Evolutionary conservation across 2,797 vertebrate species (phyloP).

Genomic region (Momotus momota): DNA sequence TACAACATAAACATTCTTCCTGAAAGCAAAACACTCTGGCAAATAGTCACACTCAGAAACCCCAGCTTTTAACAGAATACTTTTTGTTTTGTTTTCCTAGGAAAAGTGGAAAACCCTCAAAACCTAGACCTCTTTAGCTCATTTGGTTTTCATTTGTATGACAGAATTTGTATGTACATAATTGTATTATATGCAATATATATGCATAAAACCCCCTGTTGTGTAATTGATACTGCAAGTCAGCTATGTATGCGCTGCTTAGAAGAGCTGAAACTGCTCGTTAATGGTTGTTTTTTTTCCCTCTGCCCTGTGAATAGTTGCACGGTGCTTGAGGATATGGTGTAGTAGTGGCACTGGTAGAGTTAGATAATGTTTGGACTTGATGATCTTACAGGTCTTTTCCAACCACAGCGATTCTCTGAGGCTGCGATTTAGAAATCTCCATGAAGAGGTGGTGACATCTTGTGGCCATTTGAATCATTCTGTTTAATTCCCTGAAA

Average conservation of each 20-base stretch:
- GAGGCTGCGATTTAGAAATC: background rate
- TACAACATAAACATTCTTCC: background rate
- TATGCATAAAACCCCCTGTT: fast-evolving
- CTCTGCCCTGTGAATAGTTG: fast-evolving
- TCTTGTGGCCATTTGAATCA: background rate
- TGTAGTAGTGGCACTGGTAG: too few relatives aligned
- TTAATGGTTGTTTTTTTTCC: background rate
- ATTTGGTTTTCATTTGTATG: background rate
- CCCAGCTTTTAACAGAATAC: background rate
- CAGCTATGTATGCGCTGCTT: background rate
- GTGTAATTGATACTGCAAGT: background rate
- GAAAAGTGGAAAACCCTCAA: background rate
- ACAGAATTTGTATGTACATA: background rate
- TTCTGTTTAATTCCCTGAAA: background rate
- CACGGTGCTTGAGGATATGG: too few relatives aligned
- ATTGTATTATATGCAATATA: background rate
- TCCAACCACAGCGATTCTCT: too few relatives aligned
- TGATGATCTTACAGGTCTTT: too few relatives aligned
- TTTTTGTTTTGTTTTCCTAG: background rate
- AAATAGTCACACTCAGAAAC: background rate
- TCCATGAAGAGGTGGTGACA: background rate
- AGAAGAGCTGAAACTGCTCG: background rate
- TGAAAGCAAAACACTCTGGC: background rate
- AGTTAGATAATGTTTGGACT: too few relatives aligned
- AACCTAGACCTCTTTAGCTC: background rate